Conservation (phyloP, 2,113 vertebrate species). For the Phoenicopterus ruber region DNA sequence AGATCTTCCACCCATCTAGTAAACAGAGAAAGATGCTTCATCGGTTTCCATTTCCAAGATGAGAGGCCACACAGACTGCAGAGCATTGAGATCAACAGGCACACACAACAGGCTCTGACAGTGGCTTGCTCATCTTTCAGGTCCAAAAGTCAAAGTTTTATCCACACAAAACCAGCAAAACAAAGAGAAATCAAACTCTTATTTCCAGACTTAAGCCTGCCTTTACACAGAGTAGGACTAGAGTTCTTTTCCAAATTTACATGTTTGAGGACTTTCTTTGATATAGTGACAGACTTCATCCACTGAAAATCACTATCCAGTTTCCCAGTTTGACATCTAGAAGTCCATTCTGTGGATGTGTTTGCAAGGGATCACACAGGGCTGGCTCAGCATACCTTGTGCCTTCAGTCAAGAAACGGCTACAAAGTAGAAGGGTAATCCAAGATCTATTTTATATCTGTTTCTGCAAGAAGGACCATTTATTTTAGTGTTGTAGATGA, state of each 20-base stretch:
- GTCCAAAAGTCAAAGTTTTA: not conserved
- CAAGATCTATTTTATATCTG: not conserved
- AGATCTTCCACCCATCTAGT: not conserved
- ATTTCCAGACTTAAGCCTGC: not conserved
- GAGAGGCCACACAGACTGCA: not conserved
- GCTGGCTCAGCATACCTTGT: not conserved
- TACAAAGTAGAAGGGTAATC: not conserved
- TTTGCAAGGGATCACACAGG: not conserved
- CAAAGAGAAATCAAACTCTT: not conserved
- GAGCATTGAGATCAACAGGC: not conserved
- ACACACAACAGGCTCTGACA: not conserved
- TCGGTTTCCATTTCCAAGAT: not conserved
- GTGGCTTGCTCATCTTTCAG: not conserved
- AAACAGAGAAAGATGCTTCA: not conserved
- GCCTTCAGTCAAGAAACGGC: not conserved
- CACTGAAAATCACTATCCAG: not conserved
- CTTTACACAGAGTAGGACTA: not conserved
- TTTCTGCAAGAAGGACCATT: not conserved
- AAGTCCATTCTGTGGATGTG: not conserved
- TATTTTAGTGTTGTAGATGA: not conserved
- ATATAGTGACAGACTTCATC: not conserved
- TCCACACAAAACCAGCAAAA: not conserved
- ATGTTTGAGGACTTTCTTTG: not conserved
- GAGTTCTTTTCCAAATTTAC: not conserved
- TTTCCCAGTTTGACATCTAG: not conserved